Evolutionary conservation across 92 coral and sea anemone species (phyloP).

Genomic region (Palythoa heliodiscus): DNA sequence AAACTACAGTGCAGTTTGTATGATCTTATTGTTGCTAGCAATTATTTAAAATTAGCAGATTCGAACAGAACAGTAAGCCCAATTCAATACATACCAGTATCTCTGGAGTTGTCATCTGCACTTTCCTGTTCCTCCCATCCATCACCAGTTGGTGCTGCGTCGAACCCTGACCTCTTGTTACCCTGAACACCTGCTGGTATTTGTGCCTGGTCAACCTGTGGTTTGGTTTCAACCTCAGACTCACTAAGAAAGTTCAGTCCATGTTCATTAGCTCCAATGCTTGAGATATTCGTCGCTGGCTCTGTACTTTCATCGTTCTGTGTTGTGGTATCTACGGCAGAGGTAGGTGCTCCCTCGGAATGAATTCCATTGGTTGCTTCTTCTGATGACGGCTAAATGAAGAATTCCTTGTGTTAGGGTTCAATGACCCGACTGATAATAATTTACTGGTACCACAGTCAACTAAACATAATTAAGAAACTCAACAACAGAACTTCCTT

Average conservation of each 20-base stretch:
- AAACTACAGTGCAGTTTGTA: too few relatives aligned
- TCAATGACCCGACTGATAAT: too few relatives aligned
- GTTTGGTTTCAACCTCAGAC: conserved; percentile 84
- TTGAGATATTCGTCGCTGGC: conserved; percentile 53
- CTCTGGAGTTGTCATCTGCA: conserved; percentile 9
- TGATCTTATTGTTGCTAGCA: too few relatives aligned
- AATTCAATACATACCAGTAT: conserved; percentile 38
- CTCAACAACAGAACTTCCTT: too few relatives aligned
- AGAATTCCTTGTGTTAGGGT: background rate
- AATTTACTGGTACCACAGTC: too few relatives aligned
- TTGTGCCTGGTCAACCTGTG: conserved; percentile 53
- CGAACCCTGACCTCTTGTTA: conserved; percentile 34
- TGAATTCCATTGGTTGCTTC: conserved; percentile 55
- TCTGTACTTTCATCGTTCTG: conserved; percentile 24
- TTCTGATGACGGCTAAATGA: conserved; percentile 33
- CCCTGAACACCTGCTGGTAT: conserved; percentile 33
- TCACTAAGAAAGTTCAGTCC: conserved; percentile 96
- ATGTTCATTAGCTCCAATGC: conserved; percentile 88
- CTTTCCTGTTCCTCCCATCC: conserved; percentile 59
- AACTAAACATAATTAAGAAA: too few relatives aligned
- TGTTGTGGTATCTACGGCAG: background rate
- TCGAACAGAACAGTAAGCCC: background rate
- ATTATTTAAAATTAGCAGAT: background rate
- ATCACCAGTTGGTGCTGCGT: conserved; percentile 43
- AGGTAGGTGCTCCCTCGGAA: conserved; percentile 13